Base-by-base conservation (phyloP, 2,888 invertebrate species). In the Clanis bilineata region DNA sequence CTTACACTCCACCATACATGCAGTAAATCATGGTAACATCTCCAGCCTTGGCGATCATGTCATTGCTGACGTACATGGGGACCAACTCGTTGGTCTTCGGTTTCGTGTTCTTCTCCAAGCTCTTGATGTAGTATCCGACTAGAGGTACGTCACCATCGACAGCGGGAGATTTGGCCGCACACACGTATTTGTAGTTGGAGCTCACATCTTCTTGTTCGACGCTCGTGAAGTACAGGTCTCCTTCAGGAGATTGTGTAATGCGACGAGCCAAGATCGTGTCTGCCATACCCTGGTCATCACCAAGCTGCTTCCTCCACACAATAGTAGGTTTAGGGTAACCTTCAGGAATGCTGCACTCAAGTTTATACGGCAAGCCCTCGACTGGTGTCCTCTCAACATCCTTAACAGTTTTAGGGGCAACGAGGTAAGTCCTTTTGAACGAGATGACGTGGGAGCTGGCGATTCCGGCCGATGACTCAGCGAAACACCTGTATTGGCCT, bases 1-100 rank as follows among this genome's bases (percentile, higher is more conserved):
- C 88, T 86, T 57, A 90, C 90, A 79, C 85, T 63, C 90, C 88
- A 47, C 88, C 88, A 58, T 83, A 90, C 41, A 90, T 86, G 67
- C 90, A 90, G 74, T 85, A 90, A 12, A 90, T 72, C 72, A 75
- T 79, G 0, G 82, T 83, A 0, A 74, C 68, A 3, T 82, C 76
- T 0, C 85, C 87, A 22, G 74, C 80, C 38, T 77, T 79, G 0
- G 77, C 82, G 0, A 79, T 70, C 58, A 80, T 71, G 57, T 89
- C 82, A 0, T 72, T 72, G 61, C 83, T 88, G 1, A 83, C 65
- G 43, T 86, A 90, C 61, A 83, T 85, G 3, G 80, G 78, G 0
- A 79, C 72, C 56, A 88, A 61, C 22, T 86, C 83, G 0, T 82
- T 77, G 39, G 81, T 71, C 1, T 74, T 73, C 0, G 71, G 65